Evolutionary conservation across 2,797 vertebrate genomes (phyloP).

Genomic region (Urophycis tenuis): DNA sequence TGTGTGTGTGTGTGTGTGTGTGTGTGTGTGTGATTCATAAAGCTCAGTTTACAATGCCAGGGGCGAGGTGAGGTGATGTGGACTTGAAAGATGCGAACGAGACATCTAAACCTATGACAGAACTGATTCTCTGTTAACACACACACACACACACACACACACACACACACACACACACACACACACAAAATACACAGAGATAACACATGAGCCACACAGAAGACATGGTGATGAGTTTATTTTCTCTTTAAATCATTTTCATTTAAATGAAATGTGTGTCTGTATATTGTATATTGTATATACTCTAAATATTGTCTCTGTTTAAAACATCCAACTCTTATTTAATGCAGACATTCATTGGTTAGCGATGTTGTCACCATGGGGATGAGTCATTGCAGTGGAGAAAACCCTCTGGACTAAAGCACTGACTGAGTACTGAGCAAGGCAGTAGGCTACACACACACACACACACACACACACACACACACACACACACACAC

Average conservation of each 20-base stretch:
- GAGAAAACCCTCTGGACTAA: neutral
- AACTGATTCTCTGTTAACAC: conserved; percentile 23
- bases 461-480: conserved; percentile 16
- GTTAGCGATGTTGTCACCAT: neutral
- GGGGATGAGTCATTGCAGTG: neutral
- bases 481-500: neutral
- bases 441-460: conserved; percentile 11
- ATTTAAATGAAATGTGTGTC: no score
- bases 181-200: neutral
- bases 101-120: conserved; percentile 28
- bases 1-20: conserved; percentile 35
- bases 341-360: neutral
- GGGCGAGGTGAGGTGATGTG: conserved; percentile 61
- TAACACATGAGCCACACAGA: no score
- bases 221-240: neutral
- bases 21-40: conserved; percentile 48
- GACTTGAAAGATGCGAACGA: conserved; percentile 44
- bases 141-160: conserved; percentile 2
- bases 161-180: conserved; percentile 1
- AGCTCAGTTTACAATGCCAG: conserved; percentile 61
- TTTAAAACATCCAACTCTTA: neutral
- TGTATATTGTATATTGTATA: no score
- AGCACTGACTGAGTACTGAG: neutral
- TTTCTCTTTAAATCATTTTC: neutral
- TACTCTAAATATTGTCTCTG: neutral